Base-by-base conservation (phyloP, 2,113 vertebrate species). In the Ophthalmolycus amberensis region DNA sequence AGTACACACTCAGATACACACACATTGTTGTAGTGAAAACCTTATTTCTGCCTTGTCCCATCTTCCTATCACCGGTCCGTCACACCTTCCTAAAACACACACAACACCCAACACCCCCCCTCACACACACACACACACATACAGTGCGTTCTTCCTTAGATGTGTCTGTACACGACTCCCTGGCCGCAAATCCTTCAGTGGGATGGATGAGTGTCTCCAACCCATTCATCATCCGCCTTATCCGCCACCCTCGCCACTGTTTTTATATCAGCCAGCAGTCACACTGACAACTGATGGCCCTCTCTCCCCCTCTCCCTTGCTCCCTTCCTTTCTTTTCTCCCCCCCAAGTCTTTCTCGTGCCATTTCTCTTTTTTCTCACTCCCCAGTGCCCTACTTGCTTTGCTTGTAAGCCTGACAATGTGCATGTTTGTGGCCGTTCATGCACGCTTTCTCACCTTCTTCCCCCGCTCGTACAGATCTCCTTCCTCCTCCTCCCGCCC, bases 221-320 rank as follows among this genome's bases (percentile, higher is more conserved):
- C 90, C 90, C 94, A 95, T 95, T 95, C 95, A 96, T 95, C 95
- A 95, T 93, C 88, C 67, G 80, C 89, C 94, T 95, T 94, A 95
- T 95, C 94, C 90, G 66, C 89, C 93, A 85, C 87, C 92, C 92
- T 94, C 88, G 46, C 94, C 91, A 92, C 94, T 94, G 93, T 95
- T 95, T 95, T 95, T 94, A 95, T 95, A 95, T 95, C 95, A 95
- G 92, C 91, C 93, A 91, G 92, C 91, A 94, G 94, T 95, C 93
- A 94, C 88, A 88, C 81, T 95, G 95, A 95, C 95, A 95, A 94
- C 89, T 95, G 94, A 95, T 94, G 92, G 91, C 85, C 90, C 90
- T 79, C 85, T 88, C 88, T 83, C 90, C 54, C 78, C 34, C 34
- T 65, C 56, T 79, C 42, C 62, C 84, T 79, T 37, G 18, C 85